Evolutionary conservation across 2,797 vertebrate species (phyloP), one percentile per base, ranked within the genome.

Genomic region (Microctenopoma stevenorrisi): DNA sequence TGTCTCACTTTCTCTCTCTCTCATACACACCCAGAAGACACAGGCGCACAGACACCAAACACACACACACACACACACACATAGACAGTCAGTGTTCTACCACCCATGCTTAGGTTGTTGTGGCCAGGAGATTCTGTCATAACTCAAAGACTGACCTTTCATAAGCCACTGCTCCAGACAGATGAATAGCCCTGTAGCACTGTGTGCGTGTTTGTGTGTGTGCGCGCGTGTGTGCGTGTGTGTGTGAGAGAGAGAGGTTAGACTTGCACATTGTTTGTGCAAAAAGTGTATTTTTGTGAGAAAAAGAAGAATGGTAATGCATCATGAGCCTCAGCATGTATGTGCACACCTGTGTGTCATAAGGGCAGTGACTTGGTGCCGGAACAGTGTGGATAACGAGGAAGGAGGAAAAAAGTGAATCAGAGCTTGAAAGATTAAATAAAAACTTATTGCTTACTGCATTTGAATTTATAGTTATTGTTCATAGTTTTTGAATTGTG

Each of bases 101-200:
- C 90, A 85, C 90, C 89, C 86, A 90, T 88, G 61, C 85, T 81
- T 63, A 67, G 88, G 76, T 83, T 86, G 86, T 79, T 90, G 83
- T 79, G 86, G 85, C 91, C 87, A 88, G 86, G 84, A 91, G 86
- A 90, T 84, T 85, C 84, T 88, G 88, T 87, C 90, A 91, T 93
- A 91, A 92, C 86, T 91, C 91, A 92, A 83, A 88, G 78, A 56
- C 78, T 92, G 92, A 92, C 91, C 92, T 92, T 92, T 93, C 86
- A 89, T 87, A 88, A 88, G 86, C 86, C 84, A 84, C 77, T 76
- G 77, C 86, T 84, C 82, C 85, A 91, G 88, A 91, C 90, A 91
- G 90, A 93, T 92, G 85, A 90, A 91, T 89, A 87, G 86, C 83
- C 79, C 60, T 43, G 74, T 78, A 85, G 76, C 78, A 28, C 43